Conservation (phyloP, 1,140 invertebrate species). For the Drosophila orena region DNA sequence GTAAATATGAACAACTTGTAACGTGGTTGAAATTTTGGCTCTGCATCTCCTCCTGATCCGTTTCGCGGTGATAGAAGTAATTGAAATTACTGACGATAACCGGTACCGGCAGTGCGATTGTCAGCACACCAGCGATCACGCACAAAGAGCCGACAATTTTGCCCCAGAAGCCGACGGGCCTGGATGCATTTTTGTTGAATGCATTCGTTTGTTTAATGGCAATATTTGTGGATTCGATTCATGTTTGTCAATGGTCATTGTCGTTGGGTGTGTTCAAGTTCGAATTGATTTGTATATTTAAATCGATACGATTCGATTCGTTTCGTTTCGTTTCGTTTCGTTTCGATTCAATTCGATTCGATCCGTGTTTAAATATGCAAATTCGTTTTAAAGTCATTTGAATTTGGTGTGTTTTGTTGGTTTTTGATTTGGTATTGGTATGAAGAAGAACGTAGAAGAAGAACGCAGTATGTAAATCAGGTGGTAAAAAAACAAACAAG, state of each 20-base stretch:
- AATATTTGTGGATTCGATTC: slow-evolving; percentile 71
- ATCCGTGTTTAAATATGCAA: slow-evolving; percentile 72
- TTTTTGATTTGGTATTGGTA: slow-evolving; percentile 61
- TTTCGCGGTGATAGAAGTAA: slow-evolving; percentile 99
- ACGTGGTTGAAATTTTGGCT: slow-evolving; percentile 99
- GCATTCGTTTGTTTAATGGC: slow-evolving; percentile 60
- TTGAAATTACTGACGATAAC: slow-evolving; percentile 99
- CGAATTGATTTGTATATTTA: slow-evolving; percentile 69
- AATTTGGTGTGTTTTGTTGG: slow-evolving; percentile 39
- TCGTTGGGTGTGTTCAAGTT: slow-evolving; percentile 35
- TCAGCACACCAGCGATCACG: slow-evolving; percentile 99
- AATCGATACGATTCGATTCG: slow-evolving; percentile 23
- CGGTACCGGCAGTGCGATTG: slow-evolving; percentile 98
- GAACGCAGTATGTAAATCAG: slow-evolving; percentile 80
- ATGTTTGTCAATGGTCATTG: slow-evolving; percentile 55
- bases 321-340: slow-evolving; percentile 17
- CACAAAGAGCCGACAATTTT: slow-evolving; percentile 99
- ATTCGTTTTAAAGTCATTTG: slow-evolving; percentile 67
- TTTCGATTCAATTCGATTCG: slow-evolving; percentile 25
- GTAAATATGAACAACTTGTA: slow-evolving; percentile 97
- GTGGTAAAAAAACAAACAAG: slow-evolving; percentile 70
- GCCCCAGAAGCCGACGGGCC: slow-evolving; percentile 99
- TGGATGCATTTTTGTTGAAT: slow-evolving; percentile 85
- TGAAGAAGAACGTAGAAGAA: slow-evolving; percentile 81
- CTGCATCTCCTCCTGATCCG: slow-evolving; percentile 99